Base-by-base conservation (phyloP, 2,113 vertebrate genomes). In the Phrynosoma blainvillii region DNA sequence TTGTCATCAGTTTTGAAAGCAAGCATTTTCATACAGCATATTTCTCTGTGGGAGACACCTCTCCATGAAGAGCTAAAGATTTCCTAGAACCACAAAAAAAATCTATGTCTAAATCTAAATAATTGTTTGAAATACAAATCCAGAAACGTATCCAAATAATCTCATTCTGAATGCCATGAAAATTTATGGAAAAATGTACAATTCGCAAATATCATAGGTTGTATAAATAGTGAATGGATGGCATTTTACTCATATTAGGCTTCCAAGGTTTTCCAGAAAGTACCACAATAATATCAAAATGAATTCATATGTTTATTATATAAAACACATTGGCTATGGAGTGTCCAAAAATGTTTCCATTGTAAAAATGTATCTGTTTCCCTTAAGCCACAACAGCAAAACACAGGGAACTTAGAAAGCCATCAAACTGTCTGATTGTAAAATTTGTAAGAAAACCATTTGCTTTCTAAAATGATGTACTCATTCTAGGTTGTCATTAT, bases 221-320 rank as follows among this genome's bases (percentile, higher is more conserved):
- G 32, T 81, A 47, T 87, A 93, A 92, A 27, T 89, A 74, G 90
- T 78, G 1, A 8, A 89, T n/a, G 73, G 88, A 90, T 42, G 89
- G 62, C 83, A 92, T 93, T 87, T 90, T 86, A 84, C 40, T 89
- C 56, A 84, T 82, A 59, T 87, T 56, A 62, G 59, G 59, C 13
- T 91, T 84, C 91, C 62, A 80, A 47, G 80, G 71, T 79, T 95
- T 95, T 90, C 91, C 90, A 95, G 86, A 91, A 95, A 89, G 92
- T 0, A 85, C 20, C 56, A 85, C 62, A 36, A 91, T 91, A 89
- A 81, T 13, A 32, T 94, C 91, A 86, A 79, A 82, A 62, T 62
- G 4, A 23, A 52, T 70, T 30, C 7, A 82, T 80, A 36, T 11
- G 36, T 81, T 62, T 36, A 62, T 23, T 81, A 32, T 36, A 40